Evolutionary conservation across 2,797 vertebrate genomes (phyloP).

Genomic region (Hephaestus fuliginosus): DNA sequence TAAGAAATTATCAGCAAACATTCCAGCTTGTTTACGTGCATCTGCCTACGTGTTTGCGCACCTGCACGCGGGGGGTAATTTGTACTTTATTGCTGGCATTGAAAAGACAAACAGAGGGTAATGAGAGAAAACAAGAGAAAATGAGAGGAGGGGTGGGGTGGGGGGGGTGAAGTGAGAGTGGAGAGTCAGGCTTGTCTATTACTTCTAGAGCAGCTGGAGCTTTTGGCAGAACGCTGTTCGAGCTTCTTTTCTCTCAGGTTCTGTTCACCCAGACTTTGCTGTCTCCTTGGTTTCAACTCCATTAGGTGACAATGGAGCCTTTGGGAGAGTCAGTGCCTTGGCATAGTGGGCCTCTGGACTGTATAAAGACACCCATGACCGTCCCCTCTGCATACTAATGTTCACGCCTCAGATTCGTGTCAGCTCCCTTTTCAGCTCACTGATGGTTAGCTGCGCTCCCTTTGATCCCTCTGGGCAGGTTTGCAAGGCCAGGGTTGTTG

Average conservation of each 20-base stretch:
- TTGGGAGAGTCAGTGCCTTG: constrained; percentile 74
- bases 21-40: constrained; percentile 11
- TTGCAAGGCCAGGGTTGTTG: constrained; percentile 52
- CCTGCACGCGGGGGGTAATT: constrained; percentile 55
- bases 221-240: constrained; percentile 69
- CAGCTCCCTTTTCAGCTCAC: constrained; percentile 53
- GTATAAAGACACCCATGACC: constrained; percentile 72
- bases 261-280: constrained; percentile 64
- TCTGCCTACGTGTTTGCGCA: constrained; percentile 33
- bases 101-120: constrained; percentile 59
- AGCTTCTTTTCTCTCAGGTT: constrained; percentile 57
- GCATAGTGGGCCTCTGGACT: constrained; percentile 68
- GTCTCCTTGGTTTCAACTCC: constrained; percentile 81
- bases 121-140: constrained; percentile 62
- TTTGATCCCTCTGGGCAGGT: constrained; percentile 73
- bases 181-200: constrained; percentile 53
- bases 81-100: constrained; percentile 60
- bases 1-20: constrained; percentile 5
- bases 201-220: constrained; percentile 73
- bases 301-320: constrained; percentile 81
- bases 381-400: constrained; percentile 83
- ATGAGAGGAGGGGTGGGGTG: neutral
- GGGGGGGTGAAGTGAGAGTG: constrained; percentile 28
- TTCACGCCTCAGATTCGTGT: constrained; percentile 65
- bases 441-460: constrained; percentile 49